Percentiles rank a stretch among this genome's conserved stretches.
These are phyloP conservation scores for Apogon hyalosoma DNA, from an alignment of 2,797 vertebrate species.

Conservation along the genomic window DNA sequence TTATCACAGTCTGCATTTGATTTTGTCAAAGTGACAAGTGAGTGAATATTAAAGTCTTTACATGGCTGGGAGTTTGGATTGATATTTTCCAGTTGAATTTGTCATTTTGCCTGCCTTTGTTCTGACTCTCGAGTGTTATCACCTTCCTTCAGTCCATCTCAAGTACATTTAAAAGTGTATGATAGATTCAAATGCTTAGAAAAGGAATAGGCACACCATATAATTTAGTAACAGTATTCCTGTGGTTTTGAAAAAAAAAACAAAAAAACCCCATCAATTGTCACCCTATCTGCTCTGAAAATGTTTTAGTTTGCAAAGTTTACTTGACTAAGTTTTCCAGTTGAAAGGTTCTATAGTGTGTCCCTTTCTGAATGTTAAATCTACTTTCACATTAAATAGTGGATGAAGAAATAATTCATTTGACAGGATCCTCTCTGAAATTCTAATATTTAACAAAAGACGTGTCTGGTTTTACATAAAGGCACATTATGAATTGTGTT, in stretches of 20 bases:
- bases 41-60: slow-evolving; percentile 1
- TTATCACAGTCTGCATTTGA: not conserved
- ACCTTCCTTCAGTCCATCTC: slow-evolving; percentile 28
- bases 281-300: slow-evolving; percentile 26
- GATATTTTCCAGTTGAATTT: slow-evolving; percentile 27
- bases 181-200: slow-evolving; percentile 9
- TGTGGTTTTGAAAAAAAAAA: slow-evolving; percentile 5
- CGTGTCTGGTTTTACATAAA: slow-evolving; percentile 16
- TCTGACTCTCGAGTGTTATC: slow-evolving; percentile 28
- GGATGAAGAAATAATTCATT: slow-evolving; percentile 35
- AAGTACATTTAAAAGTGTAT: slow-evolving; percentile 21
- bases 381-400: slow-evolving; percentile 24
- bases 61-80: not conserved
- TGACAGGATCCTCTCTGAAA: slow-evolving; percentile 21
- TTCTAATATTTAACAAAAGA: slow-evolving; percentile 39
- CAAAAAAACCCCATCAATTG: slow-evolving; percentile 47
- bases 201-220: slow-evolving; percentile 7
- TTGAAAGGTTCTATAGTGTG: slow-evolving; percentile 36
- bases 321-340: slow-evolving; percentile 31
- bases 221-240: slow-evolving; percentile 1
- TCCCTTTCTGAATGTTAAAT: slow-evolving; percentile 22
- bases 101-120: slow-evolving; percentile 24
- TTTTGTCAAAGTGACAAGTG: not conserved
- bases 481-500: slow-evolving; percentile 29
- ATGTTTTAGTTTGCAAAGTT: slow-evolving; percentile 12